These are phyloP conservation scores for Notarius quadriscutis DNA, from an alignment of 2,113 vertebrate species.

Conservation along the genomic window DNA sequence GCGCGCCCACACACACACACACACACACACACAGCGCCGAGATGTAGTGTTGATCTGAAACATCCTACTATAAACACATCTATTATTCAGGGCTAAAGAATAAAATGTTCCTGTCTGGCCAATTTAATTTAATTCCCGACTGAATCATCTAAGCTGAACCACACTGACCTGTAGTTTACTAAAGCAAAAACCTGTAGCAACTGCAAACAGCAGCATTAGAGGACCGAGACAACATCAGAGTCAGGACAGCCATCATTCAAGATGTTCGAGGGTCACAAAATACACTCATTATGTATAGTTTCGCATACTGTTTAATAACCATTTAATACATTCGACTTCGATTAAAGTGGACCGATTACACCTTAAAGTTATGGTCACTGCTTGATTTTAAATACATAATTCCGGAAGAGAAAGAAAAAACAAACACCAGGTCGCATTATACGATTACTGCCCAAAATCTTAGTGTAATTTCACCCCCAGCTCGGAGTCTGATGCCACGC, in stretches of 20 bases:
- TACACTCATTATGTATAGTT: neutral
- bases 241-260: neutral
- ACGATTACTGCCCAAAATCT: too few relatives aligned
- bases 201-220: neutral
- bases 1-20: neutral
- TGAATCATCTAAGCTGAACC: neutral
- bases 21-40: neutral
- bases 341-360: too few relatives aligned
- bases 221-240: neutral
- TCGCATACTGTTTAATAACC: neutral
- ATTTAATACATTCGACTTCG: too few relatives aligned
- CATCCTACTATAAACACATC: neutral
- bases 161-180: neutral
- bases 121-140: constrained; percentile 7
- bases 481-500: too few relatives aligned
- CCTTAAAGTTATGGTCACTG: too few relatives aligned
- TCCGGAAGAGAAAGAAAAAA: too few relatives aligned
- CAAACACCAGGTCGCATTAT: too few relatives aligned
- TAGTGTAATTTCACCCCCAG: too few relatives aligned
- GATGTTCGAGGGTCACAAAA: neutral
- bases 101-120: neutral
- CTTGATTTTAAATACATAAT: too few relatives aligned
- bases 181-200: neutral
- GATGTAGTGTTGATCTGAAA: neutral
- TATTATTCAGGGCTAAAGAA: neutral